Conservation (phyloP, 1,140 invertebrate species). For the Trinorchestia longiramus region DNA sequence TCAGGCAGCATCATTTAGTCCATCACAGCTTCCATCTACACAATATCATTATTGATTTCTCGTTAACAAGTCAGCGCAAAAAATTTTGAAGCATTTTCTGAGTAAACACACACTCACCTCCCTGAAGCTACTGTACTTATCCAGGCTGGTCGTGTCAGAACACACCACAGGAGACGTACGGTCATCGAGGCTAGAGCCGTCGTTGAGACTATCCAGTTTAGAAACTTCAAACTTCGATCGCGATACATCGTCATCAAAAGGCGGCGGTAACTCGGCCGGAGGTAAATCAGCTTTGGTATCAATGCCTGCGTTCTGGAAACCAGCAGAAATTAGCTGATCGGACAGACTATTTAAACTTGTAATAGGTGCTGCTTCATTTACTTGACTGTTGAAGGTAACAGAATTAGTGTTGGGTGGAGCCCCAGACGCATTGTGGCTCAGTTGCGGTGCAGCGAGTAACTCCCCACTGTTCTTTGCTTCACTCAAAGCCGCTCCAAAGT, state of each 20-base stretch:
- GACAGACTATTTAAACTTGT: background rate
- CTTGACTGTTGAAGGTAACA: background rate
- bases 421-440: background rate
- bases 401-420: background rate
- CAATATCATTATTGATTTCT: no score
- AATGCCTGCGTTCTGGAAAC: background rate
- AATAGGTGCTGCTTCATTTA: background rate
- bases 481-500: background rate
- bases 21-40: no score
- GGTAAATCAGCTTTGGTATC: background rate
- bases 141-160: background rate
- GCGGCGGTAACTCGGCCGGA: background rate
- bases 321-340: background rate
- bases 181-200: background rate
- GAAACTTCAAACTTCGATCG: background rate
- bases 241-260: background rate
- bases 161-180: background rate
- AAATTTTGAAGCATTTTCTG: no score
- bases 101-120: background rate
- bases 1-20: no score
- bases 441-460: background rate
- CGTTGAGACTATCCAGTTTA: background rate
- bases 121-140: slow-evolving; percentile 37
- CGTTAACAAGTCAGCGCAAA: no score
- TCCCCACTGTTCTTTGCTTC: background rate